These are phyloP conservation scores for Ploceus nigricollis DNA, from an alignment of 2,113 vertebrate species.

Conservation along the genomic window DNA sequence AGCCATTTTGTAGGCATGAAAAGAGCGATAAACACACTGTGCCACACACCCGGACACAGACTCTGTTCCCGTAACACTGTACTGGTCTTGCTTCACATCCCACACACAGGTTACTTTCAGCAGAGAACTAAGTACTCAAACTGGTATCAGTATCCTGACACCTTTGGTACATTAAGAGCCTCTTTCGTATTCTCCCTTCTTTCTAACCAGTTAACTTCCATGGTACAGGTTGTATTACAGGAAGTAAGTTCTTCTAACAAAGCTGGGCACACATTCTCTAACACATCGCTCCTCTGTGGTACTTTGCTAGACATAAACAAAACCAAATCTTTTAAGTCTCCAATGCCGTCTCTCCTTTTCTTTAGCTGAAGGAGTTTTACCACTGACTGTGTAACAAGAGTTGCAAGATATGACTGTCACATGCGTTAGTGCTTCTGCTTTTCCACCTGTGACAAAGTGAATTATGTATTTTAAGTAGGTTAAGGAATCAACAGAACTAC, in stretches of 20 bases:
- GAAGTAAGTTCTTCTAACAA: neutral
- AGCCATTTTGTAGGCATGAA: neutral
- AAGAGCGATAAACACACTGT: neutral
- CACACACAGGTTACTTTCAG: neutral
- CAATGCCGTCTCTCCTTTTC: rapidly evolving
- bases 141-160: neutral
- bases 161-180: neutral
- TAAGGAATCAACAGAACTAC: neutral
- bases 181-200: neutral
- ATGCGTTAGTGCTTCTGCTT: neutral
- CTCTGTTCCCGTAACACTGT: neutral
- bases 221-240: neutral
- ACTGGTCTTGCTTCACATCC: neutral
- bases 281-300: neutral
- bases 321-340: neutral
- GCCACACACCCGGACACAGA: neutral
- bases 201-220: neutral
- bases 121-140: neutral
- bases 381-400: neutral
- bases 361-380: neutral
- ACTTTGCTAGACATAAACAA: neutral
- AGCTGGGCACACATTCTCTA: neutral
- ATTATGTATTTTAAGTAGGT: neutral
- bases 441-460: neutral
- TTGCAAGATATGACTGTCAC: neutral